Conservation (phyloP, 2,113 vertebrate species). For the Petrocephalus microphthalmus region DNA sequence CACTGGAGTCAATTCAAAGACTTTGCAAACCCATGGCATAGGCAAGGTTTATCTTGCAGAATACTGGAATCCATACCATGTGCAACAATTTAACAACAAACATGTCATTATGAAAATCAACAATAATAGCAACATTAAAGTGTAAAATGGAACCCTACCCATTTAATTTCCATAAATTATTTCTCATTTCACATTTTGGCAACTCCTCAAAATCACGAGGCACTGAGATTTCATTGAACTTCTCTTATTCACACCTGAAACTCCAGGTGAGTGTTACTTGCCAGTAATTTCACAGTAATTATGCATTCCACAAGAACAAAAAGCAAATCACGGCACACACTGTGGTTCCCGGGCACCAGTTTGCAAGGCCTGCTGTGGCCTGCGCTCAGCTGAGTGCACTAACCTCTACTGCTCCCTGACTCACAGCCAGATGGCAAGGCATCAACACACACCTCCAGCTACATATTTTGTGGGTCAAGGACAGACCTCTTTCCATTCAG, state of each 20-base stretch:
- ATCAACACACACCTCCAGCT: not conserved
- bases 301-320: not conserved
- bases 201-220: not conserved
- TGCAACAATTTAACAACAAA: not conserved
- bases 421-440: not conserved
- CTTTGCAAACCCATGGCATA: not conserved
- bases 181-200: not conserved
- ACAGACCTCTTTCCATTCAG: not conserved
- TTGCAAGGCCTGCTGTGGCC: not conserved
- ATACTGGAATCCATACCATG: not conserved
- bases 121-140: not conserved
- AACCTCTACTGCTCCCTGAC: not conserved
- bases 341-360: not conserved
- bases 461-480: conserved; percentile 10
- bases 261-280: not conserved
- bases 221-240: not conserved
- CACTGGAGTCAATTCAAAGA: not conserved
- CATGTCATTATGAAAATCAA: not conserved
- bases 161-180: not conserved
- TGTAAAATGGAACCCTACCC: conserved; percentile 6
- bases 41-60: not conserved
- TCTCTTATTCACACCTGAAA: conserved; percentile 1
- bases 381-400: not conserved
- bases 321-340: not conserved
- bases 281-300: conserved; percentile 1